Conservation (phyloP, 2,888 invertebrate species). For the Caradrina kadenii region DNA sequence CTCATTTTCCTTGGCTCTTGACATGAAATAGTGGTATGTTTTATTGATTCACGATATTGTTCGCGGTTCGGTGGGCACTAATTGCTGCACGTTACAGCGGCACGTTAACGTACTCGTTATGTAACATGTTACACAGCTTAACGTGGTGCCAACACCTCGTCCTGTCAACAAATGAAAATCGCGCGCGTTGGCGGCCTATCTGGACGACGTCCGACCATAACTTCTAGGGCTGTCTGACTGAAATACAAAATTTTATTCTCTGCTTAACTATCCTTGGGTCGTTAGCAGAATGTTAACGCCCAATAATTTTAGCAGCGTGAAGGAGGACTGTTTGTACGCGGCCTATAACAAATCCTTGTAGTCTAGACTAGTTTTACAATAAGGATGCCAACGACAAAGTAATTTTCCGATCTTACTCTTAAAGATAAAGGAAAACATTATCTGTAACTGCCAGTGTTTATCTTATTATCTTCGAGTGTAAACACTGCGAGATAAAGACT, state of each 20-base stretch:
- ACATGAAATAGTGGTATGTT: conserved; percentile 67
- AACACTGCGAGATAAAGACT: conserved; percentile 25
- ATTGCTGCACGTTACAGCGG: conserved; percentile 62
- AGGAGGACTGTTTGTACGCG: conserved; percentile 47
- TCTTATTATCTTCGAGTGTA: conserved; percentile 37
- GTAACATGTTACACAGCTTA: conserved; percentile 52
- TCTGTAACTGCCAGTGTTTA: conserved; percentile 36
- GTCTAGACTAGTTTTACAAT: conserved; percentile 12
- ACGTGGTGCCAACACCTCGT: conserved; percentile 50
- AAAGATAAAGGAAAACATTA: conserved; percentile 19
- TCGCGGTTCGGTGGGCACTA: conserved; percentile 57
- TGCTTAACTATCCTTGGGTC: conserved; percentile 39
- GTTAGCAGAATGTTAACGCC: conserved; percentile 49
- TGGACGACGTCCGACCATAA: conserved; percentile 54
- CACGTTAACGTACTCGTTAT: conserved; percentile 53
- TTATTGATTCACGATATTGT: conserved; percentile 69
- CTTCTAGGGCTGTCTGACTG: conserved; percentile 48
- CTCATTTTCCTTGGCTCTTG: conserved; percentile 53
- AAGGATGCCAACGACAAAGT: conserved; percentile 40
- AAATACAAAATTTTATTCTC: conserved; percentile 44
- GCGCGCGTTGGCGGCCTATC: conserved; percentile 46
- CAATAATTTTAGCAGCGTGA: conserved; percentile 53
- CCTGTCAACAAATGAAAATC: conserved; percentile 56
- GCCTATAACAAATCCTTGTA: conserved; percentile 46
- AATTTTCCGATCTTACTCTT: conserved; percentile 21